A percentile compares a stretch with the other conserved stretches of the same genome.
Conservation (phyloP, 1,140 invertebrate genomes). For the Yoshiicerus persimilis region DNA sequence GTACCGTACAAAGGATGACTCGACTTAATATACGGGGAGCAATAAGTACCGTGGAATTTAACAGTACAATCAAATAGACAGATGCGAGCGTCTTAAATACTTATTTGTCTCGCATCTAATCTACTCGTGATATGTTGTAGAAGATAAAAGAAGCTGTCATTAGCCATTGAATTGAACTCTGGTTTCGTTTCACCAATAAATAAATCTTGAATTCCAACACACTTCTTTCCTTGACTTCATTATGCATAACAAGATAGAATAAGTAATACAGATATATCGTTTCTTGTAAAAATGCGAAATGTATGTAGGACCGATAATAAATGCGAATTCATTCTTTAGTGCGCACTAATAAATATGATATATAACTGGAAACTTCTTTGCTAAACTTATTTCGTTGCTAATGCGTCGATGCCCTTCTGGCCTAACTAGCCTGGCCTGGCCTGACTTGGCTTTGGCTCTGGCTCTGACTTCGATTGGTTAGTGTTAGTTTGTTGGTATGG, state of each 20-base stretch:
- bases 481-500: no score
- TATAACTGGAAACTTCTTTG: slow-evolving; percentile 2
- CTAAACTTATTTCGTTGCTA: background rate
- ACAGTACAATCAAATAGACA: slow-evolving; percentile 14
- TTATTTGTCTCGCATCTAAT: background rate
- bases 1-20: no score
- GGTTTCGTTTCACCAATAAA: slow-evolving; percentile 4
- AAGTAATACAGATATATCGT: background rate
- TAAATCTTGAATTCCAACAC: background rate
- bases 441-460: background rate
- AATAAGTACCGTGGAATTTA: slow-evolving; percentile 10
- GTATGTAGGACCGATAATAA: background rate
- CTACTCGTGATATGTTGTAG: background rate
- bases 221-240: background rate
- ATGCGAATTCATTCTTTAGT: background rate
- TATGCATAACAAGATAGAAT: background rate
- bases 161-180: background rate
- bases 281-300: background rate
- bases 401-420: background rate
- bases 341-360: slow-evolving; percentile 1
- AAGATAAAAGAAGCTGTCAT: slow-evolving; percentile 36
- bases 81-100: slow-evolving; percentile 2
- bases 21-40: background rate
- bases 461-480: no score
- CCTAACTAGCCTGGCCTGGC: background rate